Conservation (phyloP, 2,797 vertebrate genomes). For the Pseudochromis fuscus region DNA sequence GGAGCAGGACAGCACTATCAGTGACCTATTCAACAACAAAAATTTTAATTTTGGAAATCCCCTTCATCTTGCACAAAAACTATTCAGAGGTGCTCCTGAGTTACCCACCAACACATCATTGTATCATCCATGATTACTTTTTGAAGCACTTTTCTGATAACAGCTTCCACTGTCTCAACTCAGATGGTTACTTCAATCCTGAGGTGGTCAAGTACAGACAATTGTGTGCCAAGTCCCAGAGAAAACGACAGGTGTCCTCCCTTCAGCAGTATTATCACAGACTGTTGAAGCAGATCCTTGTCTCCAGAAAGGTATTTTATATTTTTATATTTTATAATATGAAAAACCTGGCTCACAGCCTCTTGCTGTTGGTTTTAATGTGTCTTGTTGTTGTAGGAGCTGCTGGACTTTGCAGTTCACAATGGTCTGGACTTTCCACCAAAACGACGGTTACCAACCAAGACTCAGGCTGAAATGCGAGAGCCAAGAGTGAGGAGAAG, state of each 20-base stretch:
- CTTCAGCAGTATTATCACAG: constrained; percentile 97
- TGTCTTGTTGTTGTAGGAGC: constrained; percentile 81
- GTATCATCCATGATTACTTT: not conserved
- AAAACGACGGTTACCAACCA: constrained; percentile 83
- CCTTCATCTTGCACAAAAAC: constrained; percentile 93
- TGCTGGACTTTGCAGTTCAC: constrained; percentile 91
- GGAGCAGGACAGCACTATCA: constrained; percentile 88
- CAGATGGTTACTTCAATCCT: constrained; percentile 97
- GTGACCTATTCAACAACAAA: constrained; percentile 88
- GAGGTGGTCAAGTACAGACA: constrained; percentile 98
- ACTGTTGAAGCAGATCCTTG: constrained; percentile 94
- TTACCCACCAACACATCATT: not conserved
- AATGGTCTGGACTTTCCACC: constrained; percentile 88
- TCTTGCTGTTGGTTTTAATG: not conserved
- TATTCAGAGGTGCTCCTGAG: constrained; percentile 90
- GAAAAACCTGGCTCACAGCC: not conserved
- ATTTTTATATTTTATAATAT: not conserved
- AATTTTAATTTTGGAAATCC: constrained; percentile 96
- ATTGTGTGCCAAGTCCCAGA: constrained; percentile 94
- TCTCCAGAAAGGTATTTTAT: constrained; percentile 93
- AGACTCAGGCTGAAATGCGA: constrained; percentile 86
- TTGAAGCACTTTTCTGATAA: constrained; percentile 9
- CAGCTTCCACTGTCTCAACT: constrained; percentile 21
- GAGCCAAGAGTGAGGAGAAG: constrained; percentile 90
- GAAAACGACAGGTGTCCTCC: constrained; percentile 90